Evolutionary conservation across 2,113 vertebrate species (phyloP).

Genomic region (Okapia johnstoni): DNA sequence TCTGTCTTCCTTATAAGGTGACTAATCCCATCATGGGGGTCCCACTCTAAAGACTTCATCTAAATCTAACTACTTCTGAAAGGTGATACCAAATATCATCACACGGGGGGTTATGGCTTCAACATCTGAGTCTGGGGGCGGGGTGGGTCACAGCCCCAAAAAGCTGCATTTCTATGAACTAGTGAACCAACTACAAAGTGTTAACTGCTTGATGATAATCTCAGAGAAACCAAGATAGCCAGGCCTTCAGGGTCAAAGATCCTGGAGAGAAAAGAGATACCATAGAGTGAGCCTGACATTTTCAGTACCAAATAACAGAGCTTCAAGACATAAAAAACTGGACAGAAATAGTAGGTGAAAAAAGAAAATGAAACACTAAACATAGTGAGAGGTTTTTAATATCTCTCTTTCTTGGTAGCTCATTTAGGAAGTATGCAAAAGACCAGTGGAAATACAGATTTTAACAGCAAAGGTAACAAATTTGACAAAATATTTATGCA

Average conservation of each 20-base stretch:
- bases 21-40: background rate
- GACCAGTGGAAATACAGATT: background rate
- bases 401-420: background rate
- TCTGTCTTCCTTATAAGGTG: background rate
- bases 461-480: background rate
- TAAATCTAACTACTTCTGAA: background rate
- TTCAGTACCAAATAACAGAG: background rate
- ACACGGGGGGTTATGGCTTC: background rate
- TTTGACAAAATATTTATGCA: background rate
- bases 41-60: background rate
- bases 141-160: background rate
- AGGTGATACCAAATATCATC: background rate
- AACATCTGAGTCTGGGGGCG: background rate
- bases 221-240: background rate
- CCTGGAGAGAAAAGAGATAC: background rate
- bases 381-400: background rate
- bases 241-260: background rate
- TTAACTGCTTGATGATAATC: background rate
- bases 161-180: background rate
- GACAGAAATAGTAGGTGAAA: background rate
- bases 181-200: background rate
- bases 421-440: background rate
- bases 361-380: background rate
- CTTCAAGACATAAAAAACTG: background rate
- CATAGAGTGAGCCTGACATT: background rate